These are phyloP conservation scores for Galerucella pusilla DNA, from an alignment of 2,888 invertebrate genomes.

Conservation along the genomic window DNA sequence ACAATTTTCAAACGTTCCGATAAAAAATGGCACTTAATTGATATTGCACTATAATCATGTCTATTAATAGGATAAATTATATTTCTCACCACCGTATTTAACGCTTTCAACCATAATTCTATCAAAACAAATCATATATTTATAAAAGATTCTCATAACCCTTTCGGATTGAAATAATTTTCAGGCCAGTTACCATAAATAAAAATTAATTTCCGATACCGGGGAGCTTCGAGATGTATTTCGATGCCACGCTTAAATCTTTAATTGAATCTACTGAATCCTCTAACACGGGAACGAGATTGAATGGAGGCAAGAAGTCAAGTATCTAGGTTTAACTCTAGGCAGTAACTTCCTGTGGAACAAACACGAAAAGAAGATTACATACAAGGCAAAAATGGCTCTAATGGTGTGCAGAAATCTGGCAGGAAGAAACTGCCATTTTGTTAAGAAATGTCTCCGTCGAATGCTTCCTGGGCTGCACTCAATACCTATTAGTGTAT, in stretches of 20 bases:
- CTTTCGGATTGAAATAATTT: constrained; percentile 35
- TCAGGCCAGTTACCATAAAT: constrained; percentile 29
- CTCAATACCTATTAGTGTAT: too few species aligned
- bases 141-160: constrained; percentile 24
- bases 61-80: constrained; percentile 1
- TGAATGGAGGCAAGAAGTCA: too few species aligned
- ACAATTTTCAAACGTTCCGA: background rate
- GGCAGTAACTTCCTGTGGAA: too few species aligned
- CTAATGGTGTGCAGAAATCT: too few species aligned
- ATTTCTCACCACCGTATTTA: constrained; percentile 5
- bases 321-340: too few species aligned
- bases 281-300: too few species aligned
- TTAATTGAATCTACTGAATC: too few species aligned
- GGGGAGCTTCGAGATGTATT: background rate
- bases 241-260: background rate
- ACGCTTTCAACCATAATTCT: constrained; percentile 15
- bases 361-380: too few species aligned
- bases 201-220: constrained; percentile 28
- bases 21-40: background rate
- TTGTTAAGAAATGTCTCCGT: too few species aligned
- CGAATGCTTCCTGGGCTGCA: too few species aligned
- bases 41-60: constrained; percentile 8
- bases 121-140: constrained; percentile 31
- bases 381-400: too few species aligned
- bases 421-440: too few species aligned